phyloP scores from a whole-genome alignment of 2,797 vertebrate genomes.

The Hippocampus kuda region DNA sequence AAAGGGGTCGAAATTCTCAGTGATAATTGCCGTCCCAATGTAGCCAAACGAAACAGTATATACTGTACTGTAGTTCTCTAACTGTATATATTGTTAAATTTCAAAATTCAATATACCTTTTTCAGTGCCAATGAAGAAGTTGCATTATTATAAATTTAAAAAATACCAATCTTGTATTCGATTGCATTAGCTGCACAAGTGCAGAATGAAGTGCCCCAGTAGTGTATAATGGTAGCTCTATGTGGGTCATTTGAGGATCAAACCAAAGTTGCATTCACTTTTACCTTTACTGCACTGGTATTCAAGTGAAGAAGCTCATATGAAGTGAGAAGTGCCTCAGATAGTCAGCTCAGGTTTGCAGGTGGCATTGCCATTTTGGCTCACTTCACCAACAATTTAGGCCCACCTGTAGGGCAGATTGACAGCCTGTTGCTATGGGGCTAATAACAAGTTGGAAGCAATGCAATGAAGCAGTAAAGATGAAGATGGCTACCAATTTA shows the following conservation, averaged over 20 bases:
- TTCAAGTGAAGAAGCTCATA: background rate
- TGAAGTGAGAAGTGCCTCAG: conserved; percentile 14
- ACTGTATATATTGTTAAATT: no score
- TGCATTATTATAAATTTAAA: no score
- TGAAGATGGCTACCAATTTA: conserved; percentile 49
- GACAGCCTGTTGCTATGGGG: conserved; percentile 55
- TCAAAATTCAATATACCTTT: no score
- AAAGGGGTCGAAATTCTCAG: no score
- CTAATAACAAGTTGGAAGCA: conserved; percentile 55
- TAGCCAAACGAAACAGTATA: no score
- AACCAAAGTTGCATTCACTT: background rate
- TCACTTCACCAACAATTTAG: conserved; percentile 45
- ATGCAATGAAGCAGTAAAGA: conserved; percentile 50
- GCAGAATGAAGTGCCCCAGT: no score
- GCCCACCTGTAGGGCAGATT: conserved; percentile 46
- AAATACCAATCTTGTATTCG: no score
- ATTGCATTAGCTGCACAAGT: no score
- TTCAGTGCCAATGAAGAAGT: no score
- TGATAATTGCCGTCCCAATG: no score
- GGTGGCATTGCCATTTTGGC: conserved; percentile 45
- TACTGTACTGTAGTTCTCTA: no score
- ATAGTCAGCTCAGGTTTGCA: conserved; percentile 35
- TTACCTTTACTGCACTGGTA: background rate
- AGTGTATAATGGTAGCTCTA: background rate
- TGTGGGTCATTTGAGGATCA: background rate